Evolutionary conservation across 2,888 invertebrate genomes (phyloP), one percentile per base, ranked within the genome.

Genomic region (Chymomyza procnemis): DNA sequence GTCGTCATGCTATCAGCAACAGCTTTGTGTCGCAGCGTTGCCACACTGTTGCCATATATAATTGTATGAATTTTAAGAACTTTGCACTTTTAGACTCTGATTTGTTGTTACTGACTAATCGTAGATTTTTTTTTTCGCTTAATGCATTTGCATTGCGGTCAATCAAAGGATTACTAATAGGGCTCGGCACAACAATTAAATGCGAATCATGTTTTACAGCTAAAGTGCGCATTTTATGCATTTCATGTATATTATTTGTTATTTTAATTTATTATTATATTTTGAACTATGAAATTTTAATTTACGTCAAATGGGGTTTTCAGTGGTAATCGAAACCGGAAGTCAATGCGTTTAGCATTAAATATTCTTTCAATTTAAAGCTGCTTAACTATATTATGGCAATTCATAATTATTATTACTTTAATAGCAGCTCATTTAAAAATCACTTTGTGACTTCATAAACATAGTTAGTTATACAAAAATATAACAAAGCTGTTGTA

Each of bases 11-110:
- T 55, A 30, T 56, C 56, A 30, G 47, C 65, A 52, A 41, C 58
- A 46, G 63, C 69, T 58, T 63, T 47, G 61, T 41, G 30, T 26
- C 60, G 12, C 30, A 34, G 66, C 19, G 61, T 61, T 66, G 66
- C 61, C 66, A 61, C 26, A 56, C 30, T 22, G 30, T 22, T 52
- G 16, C 19, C 26, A 41, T 41, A 41, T 41, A 12, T 41, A 3
- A 41, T 5, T 41, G 12, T 41, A 12, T 41, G 34, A 41, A 9
- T 41, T 41, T 12, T 41, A 41, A 41, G 34, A 41, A 41, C 34
- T 41, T 41, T 41, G 34, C 6, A 41, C 34, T 41, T 41, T 41
- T 41, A 41, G 34, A 41, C 34, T 41, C 18, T n/a, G 56, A 3
- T n/a, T 12, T 16, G 18, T 47, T 21, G 21, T 12, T 46, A 60